Base-by-base conservation (phyloP, 2,113 vertebrate species). In the Corynorhinus townsendii region DNA sequence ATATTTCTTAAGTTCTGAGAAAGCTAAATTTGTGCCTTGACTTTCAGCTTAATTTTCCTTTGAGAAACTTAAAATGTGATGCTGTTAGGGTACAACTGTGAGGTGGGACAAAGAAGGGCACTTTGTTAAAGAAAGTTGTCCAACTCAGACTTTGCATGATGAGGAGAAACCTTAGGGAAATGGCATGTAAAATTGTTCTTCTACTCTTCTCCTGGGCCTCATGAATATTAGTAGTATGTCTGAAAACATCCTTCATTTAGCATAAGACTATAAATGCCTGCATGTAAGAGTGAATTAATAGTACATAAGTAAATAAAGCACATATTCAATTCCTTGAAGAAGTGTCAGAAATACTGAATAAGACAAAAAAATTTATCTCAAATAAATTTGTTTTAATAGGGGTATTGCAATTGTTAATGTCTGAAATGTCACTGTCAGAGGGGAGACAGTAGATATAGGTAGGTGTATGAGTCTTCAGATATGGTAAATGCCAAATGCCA, bases 21-120 rank as follows among this genome's bases (percentile, higher is more conserved):
- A 45, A 24, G 72, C 22, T 71, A 56, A 72, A 43, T 80, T 14
- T 73, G 20, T 49, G 9, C 3, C 17, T 90, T 72, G 45, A 19
- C 15, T 56, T 84, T 56, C 30, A 77, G 20, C 11, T 16, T 77
- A 49, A 83, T 11, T 77, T 88, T 84, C 15, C 20, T 64, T 79
- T 52, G 14, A 79, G 26, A 3, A 62, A 64, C n/a, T 40, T 68
- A 24, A 85, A 84, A n/a, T n/a, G 54, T 79, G 33, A 91, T 80
- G 62, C 38, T 66, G 11, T 64, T 66, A 38, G 19, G 2, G 10
- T 24, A 28, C 0, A 64, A 28, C 22, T 52, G 5, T 92, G 35
- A 26, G 4, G 2, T 72, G 7, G 30, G 2, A 1, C 20, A 64
- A 56, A 7, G 24, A 49, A 4, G 26, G 17, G 0, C 19, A 8